Evolutionary conservation across 1,140 invertebrate species (phyloP).

Genomic region (Scaptomyza graminum): DNA sequence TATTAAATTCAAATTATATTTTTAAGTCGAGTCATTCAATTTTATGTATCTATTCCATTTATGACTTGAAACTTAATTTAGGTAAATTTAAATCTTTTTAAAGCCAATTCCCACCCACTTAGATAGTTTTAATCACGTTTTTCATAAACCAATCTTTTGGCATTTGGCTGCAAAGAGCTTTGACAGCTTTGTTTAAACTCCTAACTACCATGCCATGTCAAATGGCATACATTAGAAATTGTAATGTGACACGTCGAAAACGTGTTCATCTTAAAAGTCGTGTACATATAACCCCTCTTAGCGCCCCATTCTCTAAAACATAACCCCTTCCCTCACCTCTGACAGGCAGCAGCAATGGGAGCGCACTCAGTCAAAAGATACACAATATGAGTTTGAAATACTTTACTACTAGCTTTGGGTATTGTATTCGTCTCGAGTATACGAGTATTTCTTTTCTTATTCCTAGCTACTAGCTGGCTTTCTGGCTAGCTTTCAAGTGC

Average conservation of each 20-base stretch:
- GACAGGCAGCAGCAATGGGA: too few relatives aligned
- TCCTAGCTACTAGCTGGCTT: neutral
- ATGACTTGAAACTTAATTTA: neutral
- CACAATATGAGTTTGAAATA: conserved; percentile 44
- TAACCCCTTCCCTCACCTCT: neutral
- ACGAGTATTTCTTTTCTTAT: conserved; percentile 15
- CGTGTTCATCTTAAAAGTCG: conserved; percentile 75
- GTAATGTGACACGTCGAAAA: conserved; percentile 69
- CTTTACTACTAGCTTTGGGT: conserved; percentile 30
- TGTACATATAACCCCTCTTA: conserved; percentile 28
- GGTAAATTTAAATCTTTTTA: neutral
- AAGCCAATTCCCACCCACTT: neutral
- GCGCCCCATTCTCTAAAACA: neutral
- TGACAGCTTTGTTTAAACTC: conserved; percentile 35
- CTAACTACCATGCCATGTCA: conserved; percentile 20
- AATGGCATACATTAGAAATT: conserved; percentile 64
- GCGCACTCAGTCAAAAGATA: conserved; percentile 37
- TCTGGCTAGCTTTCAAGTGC: conserved; percentile 59
- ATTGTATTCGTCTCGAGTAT: conserved; percentile 51
- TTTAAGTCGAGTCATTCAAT: too few relatives aligned
- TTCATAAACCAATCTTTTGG: conserved; percentile 23
- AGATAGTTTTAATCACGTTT: conserved; percentile 10
- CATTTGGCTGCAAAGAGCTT: neutral
- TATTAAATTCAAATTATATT: too few relatives aligned
- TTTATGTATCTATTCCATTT: too few relatives aligned